Evolutionary conservation across 2,797 vertebrate genomes (phyloP).

Genomic region (Diceros bicornis): DNA sequence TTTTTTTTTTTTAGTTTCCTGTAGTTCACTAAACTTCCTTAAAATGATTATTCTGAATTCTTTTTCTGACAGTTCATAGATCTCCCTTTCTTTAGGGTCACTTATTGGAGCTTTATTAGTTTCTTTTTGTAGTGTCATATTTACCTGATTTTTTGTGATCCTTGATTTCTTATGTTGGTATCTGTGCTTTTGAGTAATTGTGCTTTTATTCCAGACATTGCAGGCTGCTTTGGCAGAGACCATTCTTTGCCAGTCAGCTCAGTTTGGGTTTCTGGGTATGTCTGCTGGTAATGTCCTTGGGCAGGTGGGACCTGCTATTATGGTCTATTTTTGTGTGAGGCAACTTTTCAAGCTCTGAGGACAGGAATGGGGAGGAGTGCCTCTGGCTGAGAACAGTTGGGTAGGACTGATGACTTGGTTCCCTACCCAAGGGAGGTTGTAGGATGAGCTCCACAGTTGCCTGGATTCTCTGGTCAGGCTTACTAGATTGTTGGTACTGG

Average conservation of each 20-base stretch:
- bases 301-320: neutral
- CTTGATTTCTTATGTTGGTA: neutral
- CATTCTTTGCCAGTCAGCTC: neutral
- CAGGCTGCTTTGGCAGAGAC: neutral
- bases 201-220: neutral
- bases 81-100: neutral
- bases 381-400: neutral
- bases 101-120: neutral
- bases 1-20: neutral
- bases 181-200: neutral
- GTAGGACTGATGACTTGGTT: neutral
- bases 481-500: neutral
- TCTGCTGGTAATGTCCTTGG: neutral
- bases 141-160: neutral
- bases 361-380: neutral
- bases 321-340: neutral
- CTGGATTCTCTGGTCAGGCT: neutral
- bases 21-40: neutral
- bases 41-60: neutral
- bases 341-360: neutral
- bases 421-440: neutral
- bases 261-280: neutral
- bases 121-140: neutral
- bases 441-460: neutral
- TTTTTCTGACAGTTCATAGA: neutral